phyloP scores from a whole-genome alignment of 37 sponge, comb jelly and placozoan genomes.

The Chondrilla cf. caribensis region DNA sequence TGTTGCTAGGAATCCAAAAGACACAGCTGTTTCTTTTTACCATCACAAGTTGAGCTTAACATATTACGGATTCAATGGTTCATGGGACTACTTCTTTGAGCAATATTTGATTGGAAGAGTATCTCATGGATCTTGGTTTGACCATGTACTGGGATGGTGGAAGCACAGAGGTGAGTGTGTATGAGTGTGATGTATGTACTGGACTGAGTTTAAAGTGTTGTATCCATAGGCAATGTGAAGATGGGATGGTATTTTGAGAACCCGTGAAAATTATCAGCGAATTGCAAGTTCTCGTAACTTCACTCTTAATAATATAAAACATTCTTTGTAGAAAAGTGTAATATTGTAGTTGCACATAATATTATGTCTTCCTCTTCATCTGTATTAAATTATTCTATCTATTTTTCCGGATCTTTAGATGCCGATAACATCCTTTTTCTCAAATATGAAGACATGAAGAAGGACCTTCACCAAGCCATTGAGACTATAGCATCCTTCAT shows the following conservation, averaged over 20 bases:
- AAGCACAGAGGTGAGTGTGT: constrained; percentile 17
- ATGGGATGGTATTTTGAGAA: no score
- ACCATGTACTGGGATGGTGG: constrained; percentile 45
- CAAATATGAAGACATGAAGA: constrained; percentile 65
- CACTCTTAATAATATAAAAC: no score
- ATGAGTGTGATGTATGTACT: no score
- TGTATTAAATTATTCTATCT: no score
- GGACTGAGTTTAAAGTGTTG: no score
- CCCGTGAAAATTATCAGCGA: no score
- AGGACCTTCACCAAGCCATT: constrained; percentile 24
- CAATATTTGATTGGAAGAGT: constrained; percentile 12
- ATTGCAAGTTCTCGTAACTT: no score
- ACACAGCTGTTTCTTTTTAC: constrained; percentile 24
- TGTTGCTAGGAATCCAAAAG: constrained; percentile 34
- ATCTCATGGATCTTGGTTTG: constrained; percentile 3
- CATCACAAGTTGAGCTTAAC: background rate
- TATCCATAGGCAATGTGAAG: no score
- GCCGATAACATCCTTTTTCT: constrained; percentile 47
- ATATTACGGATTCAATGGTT: background rate
- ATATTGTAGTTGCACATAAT: no score
- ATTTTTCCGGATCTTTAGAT: background rate
- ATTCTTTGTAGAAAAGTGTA: no score
- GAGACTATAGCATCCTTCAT: constrained; percentile 29
- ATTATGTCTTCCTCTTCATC: no score
- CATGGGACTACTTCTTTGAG: constrained; percentile 36